phyloP scores from a whole-genome alignment of 2,113 vertebrate genomes.

The Colius striatus region DNA sequence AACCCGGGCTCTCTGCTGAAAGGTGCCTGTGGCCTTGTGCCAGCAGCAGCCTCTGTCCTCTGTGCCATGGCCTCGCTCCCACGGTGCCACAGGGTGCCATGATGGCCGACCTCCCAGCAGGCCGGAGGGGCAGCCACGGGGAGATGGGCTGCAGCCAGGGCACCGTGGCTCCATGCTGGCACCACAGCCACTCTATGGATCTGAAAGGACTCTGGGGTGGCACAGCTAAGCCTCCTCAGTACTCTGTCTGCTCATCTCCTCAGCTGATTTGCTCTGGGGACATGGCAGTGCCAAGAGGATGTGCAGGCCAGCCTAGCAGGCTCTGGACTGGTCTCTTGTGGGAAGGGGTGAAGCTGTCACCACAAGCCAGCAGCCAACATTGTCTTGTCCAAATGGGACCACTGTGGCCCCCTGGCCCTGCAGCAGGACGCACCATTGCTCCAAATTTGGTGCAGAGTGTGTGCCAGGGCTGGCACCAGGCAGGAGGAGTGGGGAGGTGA shows the following conservation, averaged over 20 bases:
- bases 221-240: background rate
- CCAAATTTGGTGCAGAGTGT: background rate
- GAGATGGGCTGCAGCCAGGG: background rate
- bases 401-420: background rate
- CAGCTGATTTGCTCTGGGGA: background rate
- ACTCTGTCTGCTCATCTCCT: background rate
- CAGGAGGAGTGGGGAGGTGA: background rate
- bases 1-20: background rate
- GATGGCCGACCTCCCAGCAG: background rate
- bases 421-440: background rate
- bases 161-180: rapidly evolving
- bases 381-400: background rate
- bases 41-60: background rate
- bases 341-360: background rate
- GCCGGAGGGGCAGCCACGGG: background rate
- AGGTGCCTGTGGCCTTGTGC: background rate
- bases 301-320: background rate
- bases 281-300: background rate
- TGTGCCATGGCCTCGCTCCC: background rate
- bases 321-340: background rate
- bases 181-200: background rate
- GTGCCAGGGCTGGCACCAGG: background rate
- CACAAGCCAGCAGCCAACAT: rapidly evolving
- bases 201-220: background rate
- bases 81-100: background rate